Percentiles rank a stretch among this genome's conserved stretches.
These are phyloP conservation scores for Acanthis flammea DNA, from an alignment of 2,797 vertebrate genomes.

Conservation along the genomic window DNA sequence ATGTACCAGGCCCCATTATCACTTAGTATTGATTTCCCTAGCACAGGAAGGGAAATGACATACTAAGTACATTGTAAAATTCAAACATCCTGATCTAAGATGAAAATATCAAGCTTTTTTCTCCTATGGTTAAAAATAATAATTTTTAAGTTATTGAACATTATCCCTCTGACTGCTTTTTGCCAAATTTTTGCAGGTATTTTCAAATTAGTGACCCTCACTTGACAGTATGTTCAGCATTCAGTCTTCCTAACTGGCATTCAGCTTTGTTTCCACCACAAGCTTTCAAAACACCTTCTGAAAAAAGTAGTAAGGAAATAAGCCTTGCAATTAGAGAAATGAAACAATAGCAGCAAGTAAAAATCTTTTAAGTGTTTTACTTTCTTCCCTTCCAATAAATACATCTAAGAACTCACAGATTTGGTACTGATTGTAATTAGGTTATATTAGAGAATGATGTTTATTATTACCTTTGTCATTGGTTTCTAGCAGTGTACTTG, in stretches of 20 bases:
- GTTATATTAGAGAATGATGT: background rate
- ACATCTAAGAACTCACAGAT: background rate
- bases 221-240: background rate
- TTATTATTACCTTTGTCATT: background rate
- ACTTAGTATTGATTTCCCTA: background rate
- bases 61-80: background rate
- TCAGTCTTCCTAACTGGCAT: background rate
- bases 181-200: background rate
- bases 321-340: background rate
- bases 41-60: background rate
- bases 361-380: background rate
- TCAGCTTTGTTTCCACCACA: background rate
- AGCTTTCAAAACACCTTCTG: background rate
- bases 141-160: background rate
- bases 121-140: background rate
- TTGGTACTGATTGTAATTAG: background rate
- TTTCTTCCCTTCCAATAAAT: background rate
- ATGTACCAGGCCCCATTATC: background rate
- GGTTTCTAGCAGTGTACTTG: background rate
- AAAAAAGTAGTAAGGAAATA: background rate
- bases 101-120: background rate
- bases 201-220: background rate
- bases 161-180: background rate
- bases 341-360: background rate
- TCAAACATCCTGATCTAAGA: background rate